Base-by-base conservation (phyloP, 2,797 vertebrate genomes). In the Columba guinea region DNA sequence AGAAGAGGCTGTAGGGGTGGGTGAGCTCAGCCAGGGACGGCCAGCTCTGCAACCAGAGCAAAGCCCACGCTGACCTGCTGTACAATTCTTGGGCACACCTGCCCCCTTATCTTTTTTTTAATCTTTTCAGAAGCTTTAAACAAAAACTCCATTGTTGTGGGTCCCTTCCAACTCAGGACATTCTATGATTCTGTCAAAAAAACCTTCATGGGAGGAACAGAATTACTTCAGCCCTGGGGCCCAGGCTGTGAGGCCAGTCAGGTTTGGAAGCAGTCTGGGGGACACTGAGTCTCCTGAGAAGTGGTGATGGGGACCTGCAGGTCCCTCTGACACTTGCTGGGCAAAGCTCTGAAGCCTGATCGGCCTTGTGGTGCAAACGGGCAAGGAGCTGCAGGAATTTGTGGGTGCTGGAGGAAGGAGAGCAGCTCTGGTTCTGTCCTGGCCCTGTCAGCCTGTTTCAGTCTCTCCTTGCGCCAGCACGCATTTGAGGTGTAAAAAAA, bases 51-150 rank as follows among this genome's bases (percentile, higher is more conserved):
- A 15, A 21, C 51, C 18, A 0, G 3, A 73, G 74, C 73, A 30
- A n/a, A 27, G 63, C 63, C 41, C 27, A 2, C 0, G 0, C 48
- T 53, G 56, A 19, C 1, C 8, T 23, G 22, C 26, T 8, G 8
- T 5, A 7, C 13, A 12, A 1, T 30, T 53, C 37, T 46, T 46
- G 28, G 48, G 8, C 41, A 18, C 17, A 44, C 41, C 41, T 39
- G 39, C 41, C 41, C 16, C 41, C 17, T 44, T 44, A 7, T 18
- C 17, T 44, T 41, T 41, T 41, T 41, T 41, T 41, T 7, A 41
- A 44, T 44, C 55, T 67, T 24, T 27, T 24, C 32, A 20, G 39
- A 63, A 86, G 15, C 13, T 76, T 46, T 28, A 8, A 55, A 48
- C 23, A 18, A 44, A 44, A 44, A 19, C 41, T 44, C 41, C 16